Evolutionary conservation across 2,888 invertebrate genomes (phyloP).

Genomic region (Melieria picta): DNA sequence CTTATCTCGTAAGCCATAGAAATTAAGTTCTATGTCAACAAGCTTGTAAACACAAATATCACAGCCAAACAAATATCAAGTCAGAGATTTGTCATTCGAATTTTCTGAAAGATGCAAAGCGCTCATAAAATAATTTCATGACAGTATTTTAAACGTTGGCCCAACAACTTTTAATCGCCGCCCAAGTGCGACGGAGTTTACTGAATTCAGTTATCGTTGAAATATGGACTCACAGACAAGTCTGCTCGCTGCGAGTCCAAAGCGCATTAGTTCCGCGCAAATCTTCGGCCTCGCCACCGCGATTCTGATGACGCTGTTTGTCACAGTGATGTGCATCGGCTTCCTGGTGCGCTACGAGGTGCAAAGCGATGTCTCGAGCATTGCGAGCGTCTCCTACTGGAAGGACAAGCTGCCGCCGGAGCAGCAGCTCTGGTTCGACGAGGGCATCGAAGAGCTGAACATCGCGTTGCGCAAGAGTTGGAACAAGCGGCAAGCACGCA

Average conservation of each 20-base stretch:
- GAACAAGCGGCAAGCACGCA: constrained; percentile 73
- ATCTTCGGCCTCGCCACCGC: constrained; percentile 53
- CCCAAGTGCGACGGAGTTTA: too few species aligned
- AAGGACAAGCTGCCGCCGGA: constrained; percentile 48
- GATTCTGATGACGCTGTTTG: constrained; percentile 48
- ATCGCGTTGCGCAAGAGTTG: constrained; percentile 69
- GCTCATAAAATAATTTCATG: too few species aligned
- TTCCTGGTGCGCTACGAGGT: constrained; percentile 56
- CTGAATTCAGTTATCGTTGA: background rate
- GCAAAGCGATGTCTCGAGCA: constrained; percentile 51
- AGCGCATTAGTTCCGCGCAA: constrained; percentile 44
- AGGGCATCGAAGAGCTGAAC: constrained; percentile 68
- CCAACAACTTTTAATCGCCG: too few species aligned
- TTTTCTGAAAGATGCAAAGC: too few species aligned
- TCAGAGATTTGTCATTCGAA: too few species aligned
- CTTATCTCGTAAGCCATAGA: too few species aligned
- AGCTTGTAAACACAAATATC: too few species aligned
- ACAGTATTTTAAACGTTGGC: too few species aligned
- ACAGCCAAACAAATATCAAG: too few species aligned
- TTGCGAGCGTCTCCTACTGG: constrained; percentile 52
- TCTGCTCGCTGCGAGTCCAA: constrained; percentile 10
- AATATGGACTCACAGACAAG: constrained; percentile 4
- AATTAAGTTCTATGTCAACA: too few species aligned
- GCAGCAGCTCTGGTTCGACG: constrained; percentile 65
- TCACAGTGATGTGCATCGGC: constrained; percentile 55